Percentiles rank a stretch among this genome's conserved stretches.
These are phyloP conservation scores for Homarus americanus DNA, from an alignment of 1,140 invertebrate genomes.

Conservation along the genomic window DNA sequence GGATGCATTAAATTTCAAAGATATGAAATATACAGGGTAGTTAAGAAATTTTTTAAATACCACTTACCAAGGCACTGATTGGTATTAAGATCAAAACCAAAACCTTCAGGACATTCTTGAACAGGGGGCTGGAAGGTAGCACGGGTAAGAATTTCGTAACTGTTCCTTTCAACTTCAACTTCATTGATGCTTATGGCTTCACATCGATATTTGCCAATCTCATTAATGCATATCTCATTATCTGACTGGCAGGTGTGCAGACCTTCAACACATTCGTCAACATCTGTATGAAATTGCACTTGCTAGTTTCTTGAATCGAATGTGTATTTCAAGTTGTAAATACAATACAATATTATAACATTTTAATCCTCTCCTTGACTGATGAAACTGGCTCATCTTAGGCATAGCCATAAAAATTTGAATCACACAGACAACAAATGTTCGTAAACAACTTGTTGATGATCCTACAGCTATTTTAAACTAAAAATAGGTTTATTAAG, in stretches of 20 bases:
- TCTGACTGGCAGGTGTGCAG: conserved; percentile 50
- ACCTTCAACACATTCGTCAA: conserved; percentile 60
- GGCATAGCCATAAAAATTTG: no score
- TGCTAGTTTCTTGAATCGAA: background rate
- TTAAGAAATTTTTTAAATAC: background rate
- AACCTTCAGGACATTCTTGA: conserved; percentile 70
- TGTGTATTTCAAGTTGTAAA: no score
- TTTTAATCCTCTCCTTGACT: no score
- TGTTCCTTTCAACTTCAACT: conserved; percentile 18
- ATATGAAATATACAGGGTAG: no score
- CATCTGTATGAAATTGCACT: conserved; percentile 32
- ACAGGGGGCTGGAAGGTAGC: conserved; percentile 36
- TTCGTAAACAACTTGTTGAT: no score
- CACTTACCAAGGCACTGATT: conserved; percentile 68
- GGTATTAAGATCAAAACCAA: conserved; percentile 69
- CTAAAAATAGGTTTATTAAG: no score
- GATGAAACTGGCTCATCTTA: no score
- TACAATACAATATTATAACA: no score
- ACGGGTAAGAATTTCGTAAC: conserved; percentile 14
- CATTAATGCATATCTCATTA: conserved; percentile 75
- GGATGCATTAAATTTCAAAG: no score
- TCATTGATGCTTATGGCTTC: conserved; percentile 49
- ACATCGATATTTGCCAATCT: conserved; percentile 77
- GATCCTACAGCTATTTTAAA: no score
- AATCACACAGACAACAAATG: no score